A percentile compares a stretch with the other conserved stretches of the same genome.
phyloP scores from a whole-genome alignment of 2,888 invertebrate species.

The Orthonevra nobilis region DNA sequence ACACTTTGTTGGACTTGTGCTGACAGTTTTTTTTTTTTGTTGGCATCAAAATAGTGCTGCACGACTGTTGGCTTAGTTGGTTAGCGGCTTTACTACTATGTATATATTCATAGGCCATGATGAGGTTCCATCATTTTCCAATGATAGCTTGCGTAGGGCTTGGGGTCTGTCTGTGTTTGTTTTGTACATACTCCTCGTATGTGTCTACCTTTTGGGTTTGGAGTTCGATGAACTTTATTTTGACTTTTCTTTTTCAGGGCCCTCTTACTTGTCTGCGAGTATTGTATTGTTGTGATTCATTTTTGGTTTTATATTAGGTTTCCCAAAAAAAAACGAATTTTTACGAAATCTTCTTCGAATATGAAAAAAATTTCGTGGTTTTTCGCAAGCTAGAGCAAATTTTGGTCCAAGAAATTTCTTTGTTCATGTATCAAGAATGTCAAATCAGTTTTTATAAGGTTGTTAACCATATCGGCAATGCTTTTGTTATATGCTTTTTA shows the following conservation, averaged over 20 bases:
- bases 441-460: too few relatives aligned
- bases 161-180: slow-evolving; percentile 17
- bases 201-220: neutral
- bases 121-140: slow-evolving; percentile 28
- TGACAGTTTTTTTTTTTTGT: neutral
- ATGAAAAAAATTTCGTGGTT: too few relatives aligned
- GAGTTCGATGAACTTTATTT: slow-evolving; percentile 42
- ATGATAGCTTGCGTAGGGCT: slow-evolving; percentile 7
- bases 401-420: too few relatives aligned
- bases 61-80: slow-evolving; percentile 41
- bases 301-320: too few relatives aligned
- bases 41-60: slow-evolving; percentile 18
- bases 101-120: slow-evolving; percentile 33
- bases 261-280: too few relatives aligned
- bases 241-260: slow-evolving; percentile 15
- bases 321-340: too few relatives aligned
- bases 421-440: too few relatives aligned
- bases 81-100: slow-evolving; percentile 31
- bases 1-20: slow-evolving; percentile 17
- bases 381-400: too few relatives aligned
- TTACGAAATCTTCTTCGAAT: too few relatives aligned
- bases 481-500: too few relatives aligned
- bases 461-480: too few relatives aligned
- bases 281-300: too few relatives aligned
- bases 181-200: slow-evolving; percentile 10